A percentile compares a stretch with the other conserved stretches of the same genome.
These are phyloP conservation scores for Rattus norvegicus DNA, from an alignment of 2,113 vertebrate genomes.

Conservation along the genomic window GRCr8 NC_086022.1:131290501-131291000, in stretches of 20 bases:
- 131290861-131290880: conserved; percentile 98
- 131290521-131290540: not conserved
- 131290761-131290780: not conserved
- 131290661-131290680: rapidly evolving
- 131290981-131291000: not conserved
- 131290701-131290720: not conserved
- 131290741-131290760: not conserved
- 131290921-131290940: not conserved
- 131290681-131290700: no score
- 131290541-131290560: not conserved
- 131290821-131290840: conserved; percentile 96
- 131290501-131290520: not conserved
- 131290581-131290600: not conserved
- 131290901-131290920: conserved; percentile 79
- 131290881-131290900: conserved; percentile 99
- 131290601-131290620: rapidly evolving
- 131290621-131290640: not conserved
- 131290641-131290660: not conserved
- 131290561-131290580: not conserved
- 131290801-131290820: conserved; percentile 97
- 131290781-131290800: conserved; percentile 91
- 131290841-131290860: conserved; percentile 97
- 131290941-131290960: not conserved
- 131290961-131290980: not conserved
- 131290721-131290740: not conserved